phyloP scores from a whole-genome alignment of 2,888 invertebrate species.

The Orthosia gothica region DNA sequence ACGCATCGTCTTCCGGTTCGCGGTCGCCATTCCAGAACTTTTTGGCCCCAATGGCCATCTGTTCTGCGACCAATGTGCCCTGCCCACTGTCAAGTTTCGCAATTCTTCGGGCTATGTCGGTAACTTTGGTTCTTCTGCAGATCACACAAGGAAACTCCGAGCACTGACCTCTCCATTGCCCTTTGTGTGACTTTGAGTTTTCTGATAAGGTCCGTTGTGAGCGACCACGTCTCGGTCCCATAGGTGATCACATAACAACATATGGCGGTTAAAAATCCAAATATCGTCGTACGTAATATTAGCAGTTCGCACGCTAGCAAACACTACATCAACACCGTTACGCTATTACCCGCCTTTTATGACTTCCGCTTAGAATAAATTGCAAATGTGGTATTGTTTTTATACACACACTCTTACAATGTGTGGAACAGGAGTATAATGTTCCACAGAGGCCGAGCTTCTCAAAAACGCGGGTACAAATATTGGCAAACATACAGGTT shows the following conservation, averaged over 20 bases:
- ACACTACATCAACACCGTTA: slow-evolving; percentile 54
- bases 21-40: too few relatives aligned
- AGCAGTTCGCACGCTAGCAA: slow-evolving; percentile 51
- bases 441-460: not conserved
- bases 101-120: too few relatives aligned
- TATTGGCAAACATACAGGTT: not conserved
- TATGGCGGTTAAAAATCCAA: slow-evolving; percentile 25
- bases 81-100: too few relatives aligned
- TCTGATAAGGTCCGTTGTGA: too few relatives aligned
- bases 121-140: too few relatives aligned
- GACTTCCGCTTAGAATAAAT: slow-evolving; percentile 52
- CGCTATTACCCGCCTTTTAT: slow-evolving; percentile 51
- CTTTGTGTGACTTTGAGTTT: too few relatives aligned
- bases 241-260: not conserved
- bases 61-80: too few relatives aligned
- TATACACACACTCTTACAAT: not conserved
- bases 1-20: too few relatives aligned
- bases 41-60: too few relatives aligned
- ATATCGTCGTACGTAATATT: slow-evolving; percentile 24
- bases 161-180: too few relatives aligned
- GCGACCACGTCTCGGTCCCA: too few relatives aligned
- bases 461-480: not conserved
- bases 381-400: slow-evolving; percentile 32
- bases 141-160: too few relatives aligned
- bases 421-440: not conserved